A percentile compares a stretch with the other conserved stretches of the same genome.
Evolutionary conservation across 1,140 invertebrate genomes (phyloP).

Genomic region (Drosophila novamexicana): DNA sequence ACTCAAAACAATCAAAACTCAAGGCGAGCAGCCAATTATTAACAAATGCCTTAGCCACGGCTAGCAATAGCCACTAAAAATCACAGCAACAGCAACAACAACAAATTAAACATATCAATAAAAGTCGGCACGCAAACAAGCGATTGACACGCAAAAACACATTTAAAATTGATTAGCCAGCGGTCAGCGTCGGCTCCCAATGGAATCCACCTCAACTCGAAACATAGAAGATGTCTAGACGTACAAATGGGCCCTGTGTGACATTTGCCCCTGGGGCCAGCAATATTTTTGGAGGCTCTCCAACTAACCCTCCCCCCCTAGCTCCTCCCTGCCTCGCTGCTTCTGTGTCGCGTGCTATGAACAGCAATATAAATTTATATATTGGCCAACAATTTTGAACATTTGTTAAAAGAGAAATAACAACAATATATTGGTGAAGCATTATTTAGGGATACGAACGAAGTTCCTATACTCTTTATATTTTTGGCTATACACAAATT

Average conservation of each 20-base stretch:
- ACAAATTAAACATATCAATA: slow-evolving; percentile 74
- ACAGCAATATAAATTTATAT: slow-evolving; percentile 56
- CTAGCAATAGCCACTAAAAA: slow-evolving; percentile 15
- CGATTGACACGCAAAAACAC: slow-evolving; percentile 83
- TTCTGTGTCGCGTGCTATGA: slow-evolving; percentile 74
- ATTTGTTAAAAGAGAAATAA: slow-evolving; percentile 61
- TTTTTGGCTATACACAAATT: too few species aligned
- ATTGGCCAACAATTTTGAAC: slow-evolving; percentile 59
- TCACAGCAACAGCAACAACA: slow-evolving; percentile 20
- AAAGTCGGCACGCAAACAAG: slow-evolving; percentile 80
- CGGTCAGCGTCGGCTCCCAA: slow-evolving; percentile 39
- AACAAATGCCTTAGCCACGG: slow-evolving; percentile 56
- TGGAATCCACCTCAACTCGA: slow-evolving; percentile 22
- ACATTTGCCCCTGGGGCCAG: slow-evolving; percentile 61
- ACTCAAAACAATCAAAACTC: slow-evolving; percentile 74
- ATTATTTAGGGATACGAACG: background rate
- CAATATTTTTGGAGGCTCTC: background rate
- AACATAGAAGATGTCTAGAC: slow-evolving; percentile 68
- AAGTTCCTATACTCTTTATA: slow-evolving; percentile 6
- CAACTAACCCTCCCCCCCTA: slow-evolving; percentile 1
- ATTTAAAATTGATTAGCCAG: slow-evolving; percentile 81
- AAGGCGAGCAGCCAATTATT: slow-evolving; percentile 73
- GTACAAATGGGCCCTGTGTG: slow-evolving; percentile 52
- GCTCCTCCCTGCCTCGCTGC: slow-evolving; percentile 4
- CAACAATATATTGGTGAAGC: slow-evolving; percentile 4